Percentiles rank a stretch among this genome's conserved stretches.
phyloP scores from a whole-genome alignment of 2,888 invertebrate species.

The Drosophila mercatorum region DNA sequence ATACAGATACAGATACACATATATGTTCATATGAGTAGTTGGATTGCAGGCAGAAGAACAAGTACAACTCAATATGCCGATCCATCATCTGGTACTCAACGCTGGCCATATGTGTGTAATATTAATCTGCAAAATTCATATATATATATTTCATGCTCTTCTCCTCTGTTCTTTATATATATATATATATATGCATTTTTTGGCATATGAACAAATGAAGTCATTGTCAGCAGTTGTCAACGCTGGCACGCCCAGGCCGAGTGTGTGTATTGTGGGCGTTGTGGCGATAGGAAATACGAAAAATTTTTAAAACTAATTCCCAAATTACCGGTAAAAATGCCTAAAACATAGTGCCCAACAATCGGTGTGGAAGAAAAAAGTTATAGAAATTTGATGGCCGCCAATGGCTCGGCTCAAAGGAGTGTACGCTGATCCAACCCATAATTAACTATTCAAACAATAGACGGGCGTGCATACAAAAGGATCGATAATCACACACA shows the following conservation, averaged over 20 bases:
- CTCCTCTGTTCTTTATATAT: slow-evolving; percentile 6
- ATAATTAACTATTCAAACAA: slow-evolving; percentile 80
- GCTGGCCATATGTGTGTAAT: slow-evolving; percentile 71
- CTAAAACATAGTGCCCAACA: slow-evolving; percentile 60
- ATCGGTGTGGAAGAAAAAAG: slow-evolving; percentile 1
- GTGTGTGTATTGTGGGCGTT: slow-evolving; percentile 29
- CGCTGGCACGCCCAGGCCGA: slow-evolving; percentile 58
- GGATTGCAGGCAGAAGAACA: slow-evolving; percentile 41
- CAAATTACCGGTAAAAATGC: slow-evolving; percentile 75
- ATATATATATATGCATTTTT: slow-evolving; percentile 1
- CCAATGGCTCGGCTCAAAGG: slow-evolving; percentile 61
- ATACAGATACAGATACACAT: not conserved
- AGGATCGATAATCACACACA: slow-evolving; percentile 74
- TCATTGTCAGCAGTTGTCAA: slow-evolving; percentile 78
- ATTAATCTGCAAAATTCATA: slow-evolving; percentile 63
- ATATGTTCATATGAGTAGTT: slow-evolving; percentile 16
- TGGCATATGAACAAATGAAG: slow-evolving; percentile 67
- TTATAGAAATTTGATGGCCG: slow-evolving; percentile 34
- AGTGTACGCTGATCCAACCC: slow-evolving; percentile 78
- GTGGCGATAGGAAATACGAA: slow-evolving; percentile 37
- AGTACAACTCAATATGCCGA: slow-evolving; percentile 51
- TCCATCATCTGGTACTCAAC: slow-evolving; percentile 44
- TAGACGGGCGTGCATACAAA: slow-evolving; percentile 66
- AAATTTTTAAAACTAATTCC: slow-evolving; percentile 66
- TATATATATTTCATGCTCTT: slow-evolving; percentile 2